Evolutionary conservation across 2,797 vertebrate species (phyloP).

Genomic region (Babyrousa celebensis): DNA sequence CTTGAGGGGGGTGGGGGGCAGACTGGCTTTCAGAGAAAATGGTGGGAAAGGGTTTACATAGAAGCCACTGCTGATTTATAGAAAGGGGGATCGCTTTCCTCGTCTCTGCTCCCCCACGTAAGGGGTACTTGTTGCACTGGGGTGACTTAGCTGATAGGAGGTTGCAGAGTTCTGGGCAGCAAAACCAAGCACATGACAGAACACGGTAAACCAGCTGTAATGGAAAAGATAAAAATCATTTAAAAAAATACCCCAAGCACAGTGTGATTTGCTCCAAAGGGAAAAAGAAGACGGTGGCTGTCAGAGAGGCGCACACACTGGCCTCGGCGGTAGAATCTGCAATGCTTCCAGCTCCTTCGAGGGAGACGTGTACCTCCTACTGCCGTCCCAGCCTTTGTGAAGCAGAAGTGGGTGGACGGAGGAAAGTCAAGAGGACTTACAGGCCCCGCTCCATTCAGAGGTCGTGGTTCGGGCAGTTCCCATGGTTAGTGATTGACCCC

Average conservation of each 20-base stretch:
- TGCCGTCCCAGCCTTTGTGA: background rate
- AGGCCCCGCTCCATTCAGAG: conserved; percentile 84
- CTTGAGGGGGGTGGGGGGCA: background rate
- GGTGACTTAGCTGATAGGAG: background rate
- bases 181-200: background rate
- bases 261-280: conserved; percentile 66
- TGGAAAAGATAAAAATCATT: too few species aligned
- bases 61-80: background rate
- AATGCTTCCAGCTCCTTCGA: background rate
- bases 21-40: background rate
- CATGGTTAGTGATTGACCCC: conserved; percentile 75
- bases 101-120: background rate
- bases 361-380: background rate
- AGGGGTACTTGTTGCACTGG: background rate
- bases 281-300: conserved; percentile 4
- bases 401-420: background rate
- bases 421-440: conserved; percentile 64
- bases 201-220: too few species aligned
- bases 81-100: background rate
- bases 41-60: background rate
- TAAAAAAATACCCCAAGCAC: background rate
- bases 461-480: conserved; percentile 82
- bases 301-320: background rate
- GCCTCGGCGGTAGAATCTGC: background rate
- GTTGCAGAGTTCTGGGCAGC: background rate